Conservation (phyloP, 2,888 invertebrate genomes). For the Stictocephala bisonia region DNA sequence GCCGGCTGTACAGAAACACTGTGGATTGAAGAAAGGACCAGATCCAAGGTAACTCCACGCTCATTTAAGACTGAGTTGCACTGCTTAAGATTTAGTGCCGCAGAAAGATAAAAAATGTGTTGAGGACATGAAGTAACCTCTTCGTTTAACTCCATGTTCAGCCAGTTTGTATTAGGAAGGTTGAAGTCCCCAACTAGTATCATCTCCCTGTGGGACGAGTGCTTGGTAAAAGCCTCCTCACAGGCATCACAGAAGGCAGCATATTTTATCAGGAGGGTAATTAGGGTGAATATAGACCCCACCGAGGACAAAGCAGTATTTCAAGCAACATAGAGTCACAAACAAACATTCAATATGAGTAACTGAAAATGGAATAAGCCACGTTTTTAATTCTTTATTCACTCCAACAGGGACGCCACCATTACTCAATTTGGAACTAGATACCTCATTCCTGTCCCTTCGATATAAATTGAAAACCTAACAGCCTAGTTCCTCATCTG, state of each 20-base stretch:
- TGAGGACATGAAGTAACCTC: not conserved
- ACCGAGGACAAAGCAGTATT: not conserved
- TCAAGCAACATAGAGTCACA: not conserved
- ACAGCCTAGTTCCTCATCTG: conserved; percentile 1
- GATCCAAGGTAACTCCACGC: conserved; percentile 1
- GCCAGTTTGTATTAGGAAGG: not conserved
- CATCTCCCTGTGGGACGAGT: not conserved
- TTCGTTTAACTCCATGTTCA: not conserved
- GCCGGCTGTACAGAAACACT: not conserved
- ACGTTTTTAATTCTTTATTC: not conserved
- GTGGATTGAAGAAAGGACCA: not conserved
- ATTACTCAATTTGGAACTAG: not conserved
- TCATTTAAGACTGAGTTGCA: not conserved
- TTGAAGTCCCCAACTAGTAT: not conserved
- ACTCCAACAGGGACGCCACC: conserved; percentile 5
- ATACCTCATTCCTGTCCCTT: conserved; percentile 10
- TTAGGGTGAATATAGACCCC: conserved; percentile 11
- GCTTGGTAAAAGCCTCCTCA: not conserved
- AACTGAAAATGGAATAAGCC: not conserved
- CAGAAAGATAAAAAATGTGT: not conserved
- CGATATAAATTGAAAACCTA: not conserved
- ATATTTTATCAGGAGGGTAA: not conserved
- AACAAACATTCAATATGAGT: conserved; percentile 2
- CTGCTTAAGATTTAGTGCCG: conserved; percentile 1
- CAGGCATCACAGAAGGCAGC: conserved; percentile 12